Evolutionary conservation across 2,113 vertebrate genomes (phyloP).

Genomic region (Chionodraco myersi): DNA sequence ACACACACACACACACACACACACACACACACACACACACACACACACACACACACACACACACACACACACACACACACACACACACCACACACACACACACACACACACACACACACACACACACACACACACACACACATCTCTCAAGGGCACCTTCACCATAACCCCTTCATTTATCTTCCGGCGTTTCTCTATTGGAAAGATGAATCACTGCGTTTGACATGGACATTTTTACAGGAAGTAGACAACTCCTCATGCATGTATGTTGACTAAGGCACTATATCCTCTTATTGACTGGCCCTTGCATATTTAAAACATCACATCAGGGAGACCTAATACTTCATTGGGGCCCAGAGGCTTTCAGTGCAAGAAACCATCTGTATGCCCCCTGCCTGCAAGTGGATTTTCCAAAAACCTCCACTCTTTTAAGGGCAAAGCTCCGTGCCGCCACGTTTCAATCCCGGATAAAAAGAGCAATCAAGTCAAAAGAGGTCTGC

Average conservation of each 20-base stretch:
- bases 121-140: too few relatives aligned
- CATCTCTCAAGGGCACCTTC: conserved; percentile 79
- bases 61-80: too few relatives aligned
- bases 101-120: too few relatives aligned
- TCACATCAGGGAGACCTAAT: not conserved
- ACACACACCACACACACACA: too few relatives aligned
- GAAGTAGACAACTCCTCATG: conserved; percentile 7
- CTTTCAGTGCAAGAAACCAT: not conserved
- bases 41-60: too few relatives aligned
- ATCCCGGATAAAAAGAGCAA: conserved; percentile 19
- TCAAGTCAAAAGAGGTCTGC: not conserved
- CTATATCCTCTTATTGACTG: conserved; percentile 1
- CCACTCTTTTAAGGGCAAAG: conserved; percentile 8
- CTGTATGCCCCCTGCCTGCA: not conserved
- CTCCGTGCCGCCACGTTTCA: not conserved
- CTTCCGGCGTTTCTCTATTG: conserved; percentile 18
- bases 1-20: not conserved
- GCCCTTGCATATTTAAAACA: not conserved
- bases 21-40: too few relatives aligned
- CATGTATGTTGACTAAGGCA: not conserved
- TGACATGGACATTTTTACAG: conserved; percentile 40
- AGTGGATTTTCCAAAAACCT: conserved; percentile 15
- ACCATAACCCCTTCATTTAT: conserved; percentile 56
- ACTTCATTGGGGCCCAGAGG: not conserved
- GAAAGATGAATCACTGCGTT: conserved; percentile 53